Evolutionary conservation across 2,113 vertebrate species (phyloP).

Genomic region (Trematocara nigrifrons): DNA sequence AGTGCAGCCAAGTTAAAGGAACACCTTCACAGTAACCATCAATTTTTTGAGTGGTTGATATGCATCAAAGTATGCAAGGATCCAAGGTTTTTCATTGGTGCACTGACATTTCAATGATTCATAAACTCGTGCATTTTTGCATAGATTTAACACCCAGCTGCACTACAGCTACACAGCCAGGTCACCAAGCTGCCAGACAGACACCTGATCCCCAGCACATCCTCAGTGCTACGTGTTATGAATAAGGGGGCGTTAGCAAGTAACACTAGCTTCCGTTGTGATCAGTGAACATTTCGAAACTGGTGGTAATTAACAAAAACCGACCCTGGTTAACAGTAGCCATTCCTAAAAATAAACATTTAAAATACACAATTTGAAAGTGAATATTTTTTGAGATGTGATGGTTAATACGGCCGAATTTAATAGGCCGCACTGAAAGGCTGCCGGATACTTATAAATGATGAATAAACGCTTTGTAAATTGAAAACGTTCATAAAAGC

Average conservation of each 20-base stretch:
- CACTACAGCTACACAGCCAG: not conserved
- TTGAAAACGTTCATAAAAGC: not conserved
- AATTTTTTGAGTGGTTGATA: not conserved
- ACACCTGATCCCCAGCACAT: not conserved
- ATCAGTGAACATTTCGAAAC: not conserved
- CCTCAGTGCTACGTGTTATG: not conserved
- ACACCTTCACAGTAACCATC: not conserved
- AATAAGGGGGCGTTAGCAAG: not conserved
- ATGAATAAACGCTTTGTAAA: not conserved
- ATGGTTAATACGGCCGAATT: not conserved
- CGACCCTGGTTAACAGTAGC: not conserved
- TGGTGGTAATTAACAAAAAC: not conserved
- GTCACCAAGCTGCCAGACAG: not conserved
- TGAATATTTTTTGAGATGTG: not conserved
- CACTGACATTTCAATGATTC: not conserved
- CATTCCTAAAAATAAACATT: not conserved
- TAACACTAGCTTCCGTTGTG: not conserved
- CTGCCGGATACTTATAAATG: fast-evolving
- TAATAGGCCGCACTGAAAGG: fast-evolving
- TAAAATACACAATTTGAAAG: not conserved
- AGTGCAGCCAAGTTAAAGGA: not conserved
- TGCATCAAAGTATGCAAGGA: not conserved
- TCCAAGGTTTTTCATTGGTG: not conserved
- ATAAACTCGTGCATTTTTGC: not conserved
- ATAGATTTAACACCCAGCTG: not conserved